phyloP scores from a whole-genome alignment of 1,140 invertebrate species.

The Cataglyphis hispanica region DNA sequence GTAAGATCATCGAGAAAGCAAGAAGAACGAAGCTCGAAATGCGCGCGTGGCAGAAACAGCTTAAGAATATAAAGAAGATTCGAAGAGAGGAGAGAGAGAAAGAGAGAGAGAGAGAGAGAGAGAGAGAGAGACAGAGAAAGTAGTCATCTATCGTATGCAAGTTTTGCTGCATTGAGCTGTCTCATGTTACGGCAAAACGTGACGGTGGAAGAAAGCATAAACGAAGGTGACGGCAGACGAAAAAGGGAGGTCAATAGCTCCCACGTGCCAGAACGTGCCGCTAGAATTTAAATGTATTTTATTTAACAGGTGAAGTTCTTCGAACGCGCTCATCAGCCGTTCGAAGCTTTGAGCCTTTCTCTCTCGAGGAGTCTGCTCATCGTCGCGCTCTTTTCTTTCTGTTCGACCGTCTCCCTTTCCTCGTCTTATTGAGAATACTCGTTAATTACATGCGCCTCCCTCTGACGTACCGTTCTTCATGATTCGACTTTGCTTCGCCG shows the following conservation, averaged over 20 bases:
- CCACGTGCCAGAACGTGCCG: slow-evolving; percentile 68
- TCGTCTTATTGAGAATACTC: slow-evolving; percentile 79
- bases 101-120: too few relatives aligned
- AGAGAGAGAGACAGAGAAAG: background rate
- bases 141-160: slow-evolving; percentile 62
- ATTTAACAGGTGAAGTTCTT: slow-evolving; percentile 72
- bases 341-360: slow-evolving; percentile 68
- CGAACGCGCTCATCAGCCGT: slow-evolving; percentile 38
- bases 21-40: slow-evolving; percentile 7
- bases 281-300: slow-evolving; percentile 77
- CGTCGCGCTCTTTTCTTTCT: slow-evolving; percentile 20
- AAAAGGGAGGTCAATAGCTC: slow-evolving; percentile 72
- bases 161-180: slow-evolving; percentile 68
- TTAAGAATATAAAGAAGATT: slow-evolving; percentile 4
- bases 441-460: slow-evolving; percentile 77
- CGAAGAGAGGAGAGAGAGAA: background rate
- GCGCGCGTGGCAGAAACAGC: background rate
- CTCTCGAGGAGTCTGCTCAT: slow-evolving; percentile 41
- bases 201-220: slow-evolving; percentile 35
- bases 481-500: slow-evolving; percentile 41
- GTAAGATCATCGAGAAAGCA: background rate
- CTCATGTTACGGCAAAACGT: slow-evolving; percentile 44
- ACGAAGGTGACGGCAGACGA: slow-evolving; percentile 27
- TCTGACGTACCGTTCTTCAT: slow-evolving; percentile 20
- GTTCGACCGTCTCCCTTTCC: slow-evolving; percentile 7